Evolutionary conservation across 2,797 vertebrate species (phyloP).

Genomic region (Halcyon smyrnensis): DNA sequence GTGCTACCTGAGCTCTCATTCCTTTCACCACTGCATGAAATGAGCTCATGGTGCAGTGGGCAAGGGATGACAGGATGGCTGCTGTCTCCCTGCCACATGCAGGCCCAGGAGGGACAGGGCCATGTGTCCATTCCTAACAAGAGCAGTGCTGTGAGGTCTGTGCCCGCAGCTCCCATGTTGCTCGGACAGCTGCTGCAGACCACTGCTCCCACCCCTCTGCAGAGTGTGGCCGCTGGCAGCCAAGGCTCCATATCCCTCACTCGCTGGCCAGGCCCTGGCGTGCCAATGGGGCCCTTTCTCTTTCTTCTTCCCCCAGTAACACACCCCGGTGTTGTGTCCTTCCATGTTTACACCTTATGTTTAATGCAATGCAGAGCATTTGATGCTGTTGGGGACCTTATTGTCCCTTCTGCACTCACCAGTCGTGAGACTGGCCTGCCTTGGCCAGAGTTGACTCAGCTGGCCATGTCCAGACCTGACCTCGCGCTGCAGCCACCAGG

Average conservation of each 20-base stretch:
- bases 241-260: not conserved
- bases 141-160: not conserved
- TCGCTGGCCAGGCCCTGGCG: not conserved
- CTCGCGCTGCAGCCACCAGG: too few relatives aligned
- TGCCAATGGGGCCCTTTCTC: not conserved
- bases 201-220: not conserved
- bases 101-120: too few relatives aligned
- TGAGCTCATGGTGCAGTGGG: accelerated
- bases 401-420: too few relatives aligned
- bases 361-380: too few relatives aligned
- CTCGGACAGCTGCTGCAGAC: not conserved
- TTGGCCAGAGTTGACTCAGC: too few relatives aligned
- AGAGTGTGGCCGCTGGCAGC: too few relatives aligned
- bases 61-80: not conserved
- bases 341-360: too few relatives aligned
- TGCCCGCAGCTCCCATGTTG: not conserved
- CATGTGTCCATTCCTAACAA: accelerated
- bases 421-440: too few relatives aligned
- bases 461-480: too few relatives aligned
- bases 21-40: not conserved
- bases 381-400: too few relatives aligned
- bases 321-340: not conserved
- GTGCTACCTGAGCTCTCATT: not conserved
- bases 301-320: not conserved
- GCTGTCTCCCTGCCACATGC: not conserved